Evolutionary conservation across 2,888 invertebrate genomes (phyloP).

Genomic region (Strigamia crassipes): DNA sequence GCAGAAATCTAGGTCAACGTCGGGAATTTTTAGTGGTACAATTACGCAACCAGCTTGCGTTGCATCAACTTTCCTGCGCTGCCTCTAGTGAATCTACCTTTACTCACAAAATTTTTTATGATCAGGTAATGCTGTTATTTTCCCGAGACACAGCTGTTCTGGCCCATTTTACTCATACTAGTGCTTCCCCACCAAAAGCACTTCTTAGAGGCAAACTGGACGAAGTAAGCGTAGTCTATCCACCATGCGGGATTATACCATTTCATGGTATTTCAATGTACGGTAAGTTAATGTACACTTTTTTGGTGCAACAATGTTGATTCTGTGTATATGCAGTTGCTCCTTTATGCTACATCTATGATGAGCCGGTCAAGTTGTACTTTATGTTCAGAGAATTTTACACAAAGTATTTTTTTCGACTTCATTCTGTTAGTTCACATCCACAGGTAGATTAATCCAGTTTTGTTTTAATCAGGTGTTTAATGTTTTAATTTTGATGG

Average conservation of each 20-base stretch:
- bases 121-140: constrained; percentile 81
- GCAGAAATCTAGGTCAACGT: no score
- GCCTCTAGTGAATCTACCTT: no score
- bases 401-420: constrained; percentile 84
- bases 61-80: no score
- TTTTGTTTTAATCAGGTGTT: no score
- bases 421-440: constrained; percentile 90
- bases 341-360: constrained; percentile 90
- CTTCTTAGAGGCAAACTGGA: constrained; percentile 73
- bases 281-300: constrained; percentile 69
- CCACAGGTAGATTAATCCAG: constrained; percentile 66
- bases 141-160: constrained; percentile 73
- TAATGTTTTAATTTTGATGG: background rate
- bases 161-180: constrained; percentile 48
- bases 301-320: no score
- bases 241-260: constrained; percentile 92
- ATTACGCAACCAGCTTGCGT: no score
- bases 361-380: constrained; percentile 84
- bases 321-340: constrained; percentile 69
- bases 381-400: constrained; percentile 90
- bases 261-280: constrained; percentile 98
- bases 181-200: constrained; percentile 70
- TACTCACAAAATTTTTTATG: background rate
- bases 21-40: no score
- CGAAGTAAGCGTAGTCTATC: constrained; percentile 77